Percentiles rank a stretch among this genome's conserved stretches.
Evolutionary conservation across 2,888 invertebrate species (phyloP).

Genomic region (Acanthosepion esculentum): DNA sequence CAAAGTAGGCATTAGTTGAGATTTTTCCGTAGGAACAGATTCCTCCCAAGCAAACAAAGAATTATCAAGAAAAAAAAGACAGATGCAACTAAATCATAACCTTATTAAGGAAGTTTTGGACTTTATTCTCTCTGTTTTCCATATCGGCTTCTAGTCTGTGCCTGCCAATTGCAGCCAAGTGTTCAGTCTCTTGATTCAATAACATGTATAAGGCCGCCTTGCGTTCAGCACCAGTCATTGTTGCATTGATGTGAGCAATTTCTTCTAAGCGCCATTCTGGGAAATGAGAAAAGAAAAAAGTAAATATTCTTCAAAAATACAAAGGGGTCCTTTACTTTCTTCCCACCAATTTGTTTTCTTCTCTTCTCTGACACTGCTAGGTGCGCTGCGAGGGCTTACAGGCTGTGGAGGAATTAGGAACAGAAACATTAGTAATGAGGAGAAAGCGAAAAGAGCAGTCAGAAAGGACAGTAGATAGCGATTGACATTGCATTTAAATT

Average conservation of each 20-base stretch:
- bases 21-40: no score
- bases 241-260: conserved; percentile 71
- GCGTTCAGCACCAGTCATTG: conserved; percentile 73
- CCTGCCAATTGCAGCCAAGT: conserved; percentile 74
- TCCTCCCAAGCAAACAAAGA: neutral
- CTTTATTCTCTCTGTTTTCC: conserved; percentile 70
- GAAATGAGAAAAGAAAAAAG: neutral
- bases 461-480: no score
- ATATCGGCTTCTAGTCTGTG: conserved; percentile 72
- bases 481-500: no score
- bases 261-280: conserved; percentile 75
- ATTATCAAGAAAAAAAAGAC: neutral
- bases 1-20: no score
- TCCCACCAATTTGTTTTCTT: no score
- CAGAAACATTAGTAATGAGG: no score
- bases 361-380: no score
- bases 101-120: conserved; percentile 73
- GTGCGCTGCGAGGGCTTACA: no score
- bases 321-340: no score
- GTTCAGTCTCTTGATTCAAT: conserved; percentile 75
- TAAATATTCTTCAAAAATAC: no score
- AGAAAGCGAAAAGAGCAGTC: no score
- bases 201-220: conserved; percentile 76
- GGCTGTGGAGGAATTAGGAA: no score
- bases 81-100: conserved; percentile 55